Evolutionary conservation across 2,888 invertebrate genomes (phyloP).

Genomic region (Linhomoeus sp.): DNA sequence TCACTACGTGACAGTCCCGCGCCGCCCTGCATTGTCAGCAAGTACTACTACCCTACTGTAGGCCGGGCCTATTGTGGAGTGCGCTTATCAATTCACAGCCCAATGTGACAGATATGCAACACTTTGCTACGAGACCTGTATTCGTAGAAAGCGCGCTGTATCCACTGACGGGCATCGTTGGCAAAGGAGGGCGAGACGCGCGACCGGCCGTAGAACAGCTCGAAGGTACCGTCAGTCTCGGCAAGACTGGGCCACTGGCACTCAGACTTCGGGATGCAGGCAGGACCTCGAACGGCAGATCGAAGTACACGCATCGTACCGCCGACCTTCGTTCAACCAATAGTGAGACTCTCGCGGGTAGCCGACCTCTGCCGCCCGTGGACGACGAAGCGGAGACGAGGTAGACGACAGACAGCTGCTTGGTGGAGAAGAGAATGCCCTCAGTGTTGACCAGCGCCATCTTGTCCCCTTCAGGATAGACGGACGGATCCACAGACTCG

Average conservation of each 20-base stretch:
- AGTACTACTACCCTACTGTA: not conserved
- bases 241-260: too few relatives aligned
- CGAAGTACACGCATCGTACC: conserved; percentile 21
- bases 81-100: too few relatives aligned
- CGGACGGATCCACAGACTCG: too few relatives aligned
- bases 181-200: too few relatives aligned
- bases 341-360: too few relatives aligned
- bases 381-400: conserved; percentile 16
- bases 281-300: conserved; percentile 23
- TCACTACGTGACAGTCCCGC: conserved; percentile 16
- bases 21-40: not conserved
- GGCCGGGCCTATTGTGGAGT: too few relatives aligned
- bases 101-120: too few relatives aligned
- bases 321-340: too few relatives aligned
- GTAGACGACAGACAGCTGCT: conserved; percentile 13
- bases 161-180: conserved; percentile 14
- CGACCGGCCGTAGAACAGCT: too few relatives aligned
- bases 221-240: too few relatives aligned
- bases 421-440: conserved; percentile 22
- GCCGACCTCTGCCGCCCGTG: conserved; percentile 24
- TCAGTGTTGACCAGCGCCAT: conserved; percentile 17
- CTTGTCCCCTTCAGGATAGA: conserved; percentile 10
- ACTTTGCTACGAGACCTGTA: too few relatives aligned
- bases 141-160: conserved; percentile 26
- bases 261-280: conserved; percentile 6